Conservation (phyloP, 2,888 invertebrate species). For the Xylophagus ater region DNA sequence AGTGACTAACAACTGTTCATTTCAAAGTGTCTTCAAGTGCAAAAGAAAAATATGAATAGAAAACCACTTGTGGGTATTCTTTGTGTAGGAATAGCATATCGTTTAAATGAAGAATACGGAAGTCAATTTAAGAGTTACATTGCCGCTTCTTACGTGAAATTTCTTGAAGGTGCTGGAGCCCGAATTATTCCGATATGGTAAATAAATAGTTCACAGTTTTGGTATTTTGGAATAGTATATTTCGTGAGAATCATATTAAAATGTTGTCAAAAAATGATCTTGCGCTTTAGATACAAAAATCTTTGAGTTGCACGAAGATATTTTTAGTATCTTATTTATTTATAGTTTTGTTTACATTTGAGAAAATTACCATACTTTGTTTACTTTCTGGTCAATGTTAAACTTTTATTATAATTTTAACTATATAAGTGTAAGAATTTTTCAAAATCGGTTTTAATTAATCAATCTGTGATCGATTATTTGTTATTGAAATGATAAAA, state of each 20-base stretch:
- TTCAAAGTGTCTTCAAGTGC: no score
- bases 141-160: slow-evolving; percentile 76
- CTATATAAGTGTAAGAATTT: no score
- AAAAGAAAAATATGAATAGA: no score
- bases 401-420: no score
- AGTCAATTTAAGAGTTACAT: slow-evolving; percentile 56
- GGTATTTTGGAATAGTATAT: not conserved
- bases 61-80: slow-evolving; percentile 62
- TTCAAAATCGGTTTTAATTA: no score
- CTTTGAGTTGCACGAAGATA: not conserved
- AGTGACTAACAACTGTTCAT: no score
- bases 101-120: slow-evolving; percentile 44
- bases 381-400: no score
- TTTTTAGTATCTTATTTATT: not conserved
- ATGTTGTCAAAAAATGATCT: slow-evolving; percentile 5
- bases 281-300: slow-evolving; percentile 2
- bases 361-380: no score
- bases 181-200: slow-evolving; percentile 71
- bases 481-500: no score
- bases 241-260: not conserved
- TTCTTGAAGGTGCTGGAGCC: slow-evolving; percentile 72
- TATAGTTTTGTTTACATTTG: no score
- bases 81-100: slow-evolving; percentile 52
- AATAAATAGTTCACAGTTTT: slow-evolving; percentile 17
- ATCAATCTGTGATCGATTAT: no score